Percentiles rank a stretch among this genome's conserved stretches.
Evolutionary conservation across 2,113 vertebrate species (phyloP).

Genomic region (Platysternon megacephalum): DNA sequence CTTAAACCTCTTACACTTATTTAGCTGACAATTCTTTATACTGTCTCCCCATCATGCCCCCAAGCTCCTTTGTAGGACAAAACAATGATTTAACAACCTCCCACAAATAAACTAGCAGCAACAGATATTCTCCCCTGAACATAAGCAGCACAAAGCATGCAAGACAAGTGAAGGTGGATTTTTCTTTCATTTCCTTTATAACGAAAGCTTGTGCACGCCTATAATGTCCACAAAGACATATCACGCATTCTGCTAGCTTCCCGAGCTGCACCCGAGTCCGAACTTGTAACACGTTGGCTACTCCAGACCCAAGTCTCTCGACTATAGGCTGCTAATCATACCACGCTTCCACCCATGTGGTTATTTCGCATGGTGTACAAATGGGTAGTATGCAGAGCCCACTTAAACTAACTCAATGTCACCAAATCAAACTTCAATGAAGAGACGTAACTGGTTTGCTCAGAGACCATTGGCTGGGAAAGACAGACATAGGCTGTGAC

Average conservation of each 20-base stretch:
- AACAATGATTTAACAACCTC: background rate
- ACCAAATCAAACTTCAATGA: conserved; percentile 16
- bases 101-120: background rate
- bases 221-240: background rate
- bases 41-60: background rate
- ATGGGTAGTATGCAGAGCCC: background rate
- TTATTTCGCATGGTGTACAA: background rate
- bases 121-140: background rate
- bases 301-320: background rate
- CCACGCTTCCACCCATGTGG: rapidly evolving
- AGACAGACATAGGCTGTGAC: background rate
- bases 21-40: conserved; percentile 30
- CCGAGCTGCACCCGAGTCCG: background rate
- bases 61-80: background rate
- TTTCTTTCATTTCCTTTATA: background rate
- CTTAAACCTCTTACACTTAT: conserved; percentile 54
- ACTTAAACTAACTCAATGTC: background rate
- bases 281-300: background rate
- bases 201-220: background rate
- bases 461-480: background rate
- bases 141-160: background rate
- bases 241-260: background rate
- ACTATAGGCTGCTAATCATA: rapidly evolving
- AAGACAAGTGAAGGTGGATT: background rate
- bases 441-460: background rate